Evolutionary conservation across 2,113 vertebrate species (phyloP).

Genomic region (Salminus brasiliensis): DNA sequence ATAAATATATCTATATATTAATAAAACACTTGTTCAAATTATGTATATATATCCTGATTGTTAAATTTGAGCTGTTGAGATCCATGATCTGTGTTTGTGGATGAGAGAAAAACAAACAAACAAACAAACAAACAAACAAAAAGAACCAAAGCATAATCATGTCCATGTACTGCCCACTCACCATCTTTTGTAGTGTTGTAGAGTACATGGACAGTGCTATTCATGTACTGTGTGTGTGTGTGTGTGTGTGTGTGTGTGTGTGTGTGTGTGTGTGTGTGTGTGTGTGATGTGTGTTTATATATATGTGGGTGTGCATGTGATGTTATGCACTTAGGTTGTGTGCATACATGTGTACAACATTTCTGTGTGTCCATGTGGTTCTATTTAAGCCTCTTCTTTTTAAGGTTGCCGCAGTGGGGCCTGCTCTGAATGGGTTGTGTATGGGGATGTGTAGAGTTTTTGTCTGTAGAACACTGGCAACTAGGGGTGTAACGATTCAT

Average conservation of each 20-base stretch:
- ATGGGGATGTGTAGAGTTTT: slow-evolving; percentile 16
- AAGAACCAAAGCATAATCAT: neutral
- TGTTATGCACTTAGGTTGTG: too few species aligned
- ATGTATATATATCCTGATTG: slow-evolving; percentile 70
- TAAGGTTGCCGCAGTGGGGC: neutral
- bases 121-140: too few species aligned
- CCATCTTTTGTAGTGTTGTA: too few species aligned
- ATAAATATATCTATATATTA: slow-evolving; percentile 84
- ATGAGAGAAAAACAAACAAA: neutral
- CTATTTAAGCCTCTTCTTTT: slow-evolving; percentile 41
- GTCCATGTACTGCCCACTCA: slow-evolving; percentile 7
- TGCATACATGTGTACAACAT: too few species aligned
- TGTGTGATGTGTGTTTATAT: neutral
- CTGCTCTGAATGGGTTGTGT: slow-evolving; percentile 23
- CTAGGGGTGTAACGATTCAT: too few species aligned
- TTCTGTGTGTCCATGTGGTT: slow-evolving; percentile 40
- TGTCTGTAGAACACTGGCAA: neutral
- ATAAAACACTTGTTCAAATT: slow-evolving; percentile 78
- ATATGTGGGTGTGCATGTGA: slow-evolving; percentile 20
- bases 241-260: neutral
- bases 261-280: neutral
- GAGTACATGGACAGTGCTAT: neutral
- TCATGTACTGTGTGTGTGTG: slow-evolving; percentile 4
- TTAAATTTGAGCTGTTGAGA: slow-evolving; percentile 48
- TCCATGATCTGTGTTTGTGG: slow-evolving; percentile 34